Evolutionary conservation across 2,888 invertebrate species (phyloP).

Genomic region (Cylloceria caligata): DNA sequence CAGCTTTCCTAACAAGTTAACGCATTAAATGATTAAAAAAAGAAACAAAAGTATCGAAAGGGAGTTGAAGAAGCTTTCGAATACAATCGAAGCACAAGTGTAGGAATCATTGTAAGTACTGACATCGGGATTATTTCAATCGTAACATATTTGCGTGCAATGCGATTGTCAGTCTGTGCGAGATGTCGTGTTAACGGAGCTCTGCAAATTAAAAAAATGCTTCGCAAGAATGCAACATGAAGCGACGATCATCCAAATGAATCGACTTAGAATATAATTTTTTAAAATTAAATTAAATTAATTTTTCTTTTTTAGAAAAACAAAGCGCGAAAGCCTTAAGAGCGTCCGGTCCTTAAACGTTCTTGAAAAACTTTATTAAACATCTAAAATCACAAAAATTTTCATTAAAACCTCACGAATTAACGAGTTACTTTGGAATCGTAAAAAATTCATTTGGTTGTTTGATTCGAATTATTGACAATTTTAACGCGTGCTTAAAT

Average conservation of each 20-base stretch:
- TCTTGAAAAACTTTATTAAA: not conserved
- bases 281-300: too few species aligned
- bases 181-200: not conserved
- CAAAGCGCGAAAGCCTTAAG: not conserved
- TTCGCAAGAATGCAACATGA: conserved; percentile 19
- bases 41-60: conserved; percentile 12
- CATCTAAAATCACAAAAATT: conserved; percentile 15
- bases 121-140: conserved; percentile 36
- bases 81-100: conserved; percentile 31
- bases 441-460: conserved; percentile 22
- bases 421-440: conserved; percentile 20
- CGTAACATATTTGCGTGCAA: conserved; percentile 22
- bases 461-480: conserved; percentile 46
- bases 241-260: not conserved
- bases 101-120: conserved; percentile 31
- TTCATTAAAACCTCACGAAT: conserved; percentile 18
- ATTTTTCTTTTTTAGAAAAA: not conserved
- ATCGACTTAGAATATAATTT: not conserved
- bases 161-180: conserved; percentile 42
- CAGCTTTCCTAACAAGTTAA: not conserved
- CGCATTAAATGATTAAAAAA: conserved; percentile 2
- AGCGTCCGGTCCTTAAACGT: not conserved
- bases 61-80: conserved; percentile 9
- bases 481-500: conserved; percentile 14
- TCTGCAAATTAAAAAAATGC: conserved; percentile 31